phyloP scores from a whole-genome alignment of 2,113 vertebrate genomes.

The Tonatia bakeri region DNA sequence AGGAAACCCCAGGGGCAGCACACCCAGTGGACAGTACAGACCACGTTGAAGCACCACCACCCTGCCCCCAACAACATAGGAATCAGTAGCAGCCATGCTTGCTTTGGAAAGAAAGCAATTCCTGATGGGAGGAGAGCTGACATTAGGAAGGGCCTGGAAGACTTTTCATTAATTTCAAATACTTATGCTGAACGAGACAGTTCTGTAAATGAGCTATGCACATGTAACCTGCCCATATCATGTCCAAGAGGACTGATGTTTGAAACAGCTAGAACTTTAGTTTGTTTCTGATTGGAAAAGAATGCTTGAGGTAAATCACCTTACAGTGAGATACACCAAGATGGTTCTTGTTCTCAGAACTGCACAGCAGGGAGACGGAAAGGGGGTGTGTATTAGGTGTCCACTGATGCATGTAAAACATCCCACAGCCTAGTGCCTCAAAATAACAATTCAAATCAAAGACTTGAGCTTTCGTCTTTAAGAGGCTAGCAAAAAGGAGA shows the following conservation, averaged over 20 bases:
- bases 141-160: not conserved
- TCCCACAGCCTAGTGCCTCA: not conserved
- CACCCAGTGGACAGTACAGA: no score
- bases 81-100: not conserved
- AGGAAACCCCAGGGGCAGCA: no score
- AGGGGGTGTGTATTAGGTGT: not conserved
- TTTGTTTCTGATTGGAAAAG: not conserved
- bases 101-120: conserved; percentile 27
- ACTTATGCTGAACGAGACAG: not conserved
- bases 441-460: not conserved
- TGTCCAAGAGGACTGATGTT: not conserved
- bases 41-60: no score
- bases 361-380: not conserved
- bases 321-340: not conserved
- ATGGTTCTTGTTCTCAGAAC: not conserved
- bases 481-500: not conserved
- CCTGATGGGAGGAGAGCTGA: not conserved
- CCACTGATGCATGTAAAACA: not conserved
- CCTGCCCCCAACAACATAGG: not conserved
- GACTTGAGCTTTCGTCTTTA: not conserved
- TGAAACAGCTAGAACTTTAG: not conserved
- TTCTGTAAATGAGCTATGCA: not conserved
- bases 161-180: not conserved
- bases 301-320: not conserved
- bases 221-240: not conserved